Percentiles rank a stretch among this genome's conserved stretches.
These are phyloP conservation scores for Porphyrio hochstetteri DNA, from an alignment of 2,113 vertebrate genomes.

Conservation along the genomic window DNA sequence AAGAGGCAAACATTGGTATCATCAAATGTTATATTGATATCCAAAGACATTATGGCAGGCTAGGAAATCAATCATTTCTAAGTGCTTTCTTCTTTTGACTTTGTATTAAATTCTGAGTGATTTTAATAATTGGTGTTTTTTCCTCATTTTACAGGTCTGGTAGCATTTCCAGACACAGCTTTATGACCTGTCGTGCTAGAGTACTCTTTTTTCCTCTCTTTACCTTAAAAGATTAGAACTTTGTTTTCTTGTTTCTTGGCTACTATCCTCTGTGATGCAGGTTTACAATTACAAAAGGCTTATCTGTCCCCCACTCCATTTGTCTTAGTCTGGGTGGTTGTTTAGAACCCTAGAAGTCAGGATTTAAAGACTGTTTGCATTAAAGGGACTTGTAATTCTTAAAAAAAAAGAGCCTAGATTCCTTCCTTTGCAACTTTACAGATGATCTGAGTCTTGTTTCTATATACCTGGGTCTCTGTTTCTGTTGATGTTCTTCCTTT, in stretches of 20 bases:
- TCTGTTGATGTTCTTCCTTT: background rate
- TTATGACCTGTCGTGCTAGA: background rate
- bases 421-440: background rate
- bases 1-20: background rate
- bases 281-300: background rate
- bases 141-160: background rate
- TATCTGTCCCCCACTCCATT: background rate
- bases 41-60: background rate
- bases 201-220: background rate
- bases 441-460: background rate
- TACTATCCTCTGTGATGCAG: background rate
- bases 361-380: background rate
- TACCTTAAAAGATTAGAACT: background rate
- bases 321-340: background rate
- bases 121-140: background rate
- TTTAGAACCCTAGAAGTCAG: background rate
- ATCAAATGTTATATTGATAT: slow-evolving; percentile 35
- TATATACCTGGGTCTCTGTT: background rate
- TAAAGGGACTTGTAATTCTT: background rate
- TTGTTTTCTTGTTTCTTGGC: background rate
- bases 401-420: background rate
- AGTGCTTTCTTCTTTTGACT: background rate
- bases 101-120: slow-evolving; percentile 32
- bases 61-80: slow-evolving; percentile 40
- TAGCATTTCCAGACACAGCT: background rate